Conservation (phyloP, 2,113 vertebrate genomes). For the Calidris pygmaea region DNA sequence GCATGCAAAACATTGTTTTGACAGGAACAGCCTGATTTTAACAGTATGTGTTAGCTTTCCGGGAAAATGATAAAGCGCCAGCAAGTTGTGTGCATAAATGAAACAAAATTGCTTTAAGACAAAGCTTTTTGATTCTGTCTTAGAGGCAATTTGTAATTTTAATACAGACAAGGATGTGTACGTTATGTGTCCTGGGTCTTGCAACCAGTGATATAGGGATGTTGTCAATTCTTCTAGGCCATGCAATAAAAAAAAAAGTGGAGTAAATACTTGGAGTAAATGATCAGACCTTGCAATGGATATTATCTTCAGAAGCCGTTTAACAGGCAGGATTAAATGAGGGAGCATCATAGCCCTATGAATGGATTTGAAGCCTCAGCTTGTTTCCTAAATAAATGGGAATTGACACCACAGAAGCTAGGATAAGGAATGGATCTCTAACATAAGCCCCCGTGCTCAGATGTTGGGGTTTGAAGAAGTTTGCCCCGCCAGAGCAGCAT, state of each 20-base stretch:
- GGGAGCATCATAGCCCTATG: accelerated
- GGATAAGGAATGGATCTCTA: neutral
- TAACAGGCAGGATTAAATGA: neutral
- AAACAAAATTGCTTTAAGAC: neutral
- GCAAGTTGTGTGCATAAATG: neutral
- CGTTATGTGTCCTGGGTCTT: neutral
- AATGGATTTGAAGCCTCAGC: neutral
- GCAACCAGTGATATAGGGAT: neutral
- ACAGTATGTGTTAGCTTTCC: neutral
- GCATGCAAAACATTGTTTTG: neutral
- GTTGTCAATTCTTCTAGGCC: neutral
- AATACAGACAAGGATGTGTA: neutral
- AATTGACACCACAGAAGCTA: neutral
- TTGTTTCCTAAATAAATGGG: neutral
- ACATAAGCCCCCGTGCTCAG: neutral
- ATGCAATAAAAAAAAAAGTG: neutral
- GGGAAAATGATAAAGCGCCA: neutral
- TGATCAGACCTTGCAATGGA: neutral
- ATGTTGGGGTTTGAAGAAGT: neutral
- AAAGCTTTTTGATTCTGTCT: neutral
- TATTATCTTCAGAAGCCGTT: neutral
- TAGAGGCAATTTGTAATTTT: neutral
- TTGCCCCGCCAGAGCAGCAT: neutral
- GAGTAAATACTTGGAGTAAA: neutral
- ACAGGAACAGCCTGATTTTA: neutral